Evolutionary conservation across 1,140 invertebrate species (phyloP).

Genomic region (Andricus grossulariae): DNA sequence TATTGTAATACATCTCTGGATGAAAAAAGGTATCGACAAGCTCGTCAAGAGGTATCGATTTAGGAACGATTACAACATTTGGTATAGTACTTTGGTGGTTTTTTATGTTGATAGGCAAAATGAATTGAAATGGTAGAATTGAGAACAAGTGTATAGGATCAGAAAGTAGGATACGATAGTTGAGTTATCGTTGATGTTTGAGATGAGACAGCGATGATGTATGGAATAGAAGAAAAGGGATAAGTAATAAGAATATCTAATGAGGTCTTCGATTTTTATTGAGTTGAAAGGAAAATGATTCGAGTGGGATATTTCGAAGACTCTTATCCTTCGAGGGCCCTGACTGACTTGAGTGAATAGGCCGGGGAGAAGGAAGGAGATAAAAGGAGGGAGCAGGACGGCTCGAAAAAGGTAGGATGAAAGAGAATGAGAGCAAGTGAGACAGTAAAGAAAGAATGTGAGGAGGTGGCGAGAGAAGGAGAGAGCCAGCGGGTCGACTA

Average conservation of each 20-base stretch:
- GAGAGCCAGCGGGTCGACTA: conserved; percentile 59
- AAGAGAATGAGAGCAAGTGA: conserved; percentile 32
- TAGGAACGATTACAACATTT: no score
- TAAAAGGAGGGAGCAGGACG: conserved; percentile 7
- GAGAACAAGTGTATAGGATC: no score
- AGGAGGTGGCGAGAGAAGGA: conserved; percentile 33
- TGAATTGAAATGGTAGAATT: no score
- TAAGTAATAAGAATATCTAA: conserved; percentile 62
- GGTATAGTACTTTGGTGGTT: no score
- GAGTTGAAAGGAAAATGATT: conserved; percentile 70
- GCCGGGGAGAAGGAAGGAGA: conserved; percentile 25
- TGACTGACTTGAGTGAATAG: conserved; percentile 22
- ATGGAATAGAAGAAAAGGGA: conserved; percentile 43
- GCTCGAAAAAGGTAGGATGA: conserved; percentile 4
- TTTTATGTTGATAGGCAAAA: no score
- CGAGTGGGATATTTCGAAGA: conserved; percentile 59
- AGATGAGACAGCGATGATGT: not conserved
- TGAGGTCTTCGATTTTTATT: conserved; percentile 62
- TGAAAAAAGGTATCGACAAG: no score
- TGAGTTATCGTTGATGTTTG: no score
- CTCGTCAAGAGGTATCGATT: no score
- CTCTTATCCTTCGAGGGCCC: conserved; percentile 64
- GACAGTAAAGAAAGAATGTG: conserved; percentile 8
- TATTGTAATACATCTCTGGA: no score
- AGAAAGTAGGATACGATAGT: no score